These are phyloP conservation scores for Apeltes quadracus DNA, from an alignment of 2,113 vertebrate species.

Conservation along the genomic window DNA sequence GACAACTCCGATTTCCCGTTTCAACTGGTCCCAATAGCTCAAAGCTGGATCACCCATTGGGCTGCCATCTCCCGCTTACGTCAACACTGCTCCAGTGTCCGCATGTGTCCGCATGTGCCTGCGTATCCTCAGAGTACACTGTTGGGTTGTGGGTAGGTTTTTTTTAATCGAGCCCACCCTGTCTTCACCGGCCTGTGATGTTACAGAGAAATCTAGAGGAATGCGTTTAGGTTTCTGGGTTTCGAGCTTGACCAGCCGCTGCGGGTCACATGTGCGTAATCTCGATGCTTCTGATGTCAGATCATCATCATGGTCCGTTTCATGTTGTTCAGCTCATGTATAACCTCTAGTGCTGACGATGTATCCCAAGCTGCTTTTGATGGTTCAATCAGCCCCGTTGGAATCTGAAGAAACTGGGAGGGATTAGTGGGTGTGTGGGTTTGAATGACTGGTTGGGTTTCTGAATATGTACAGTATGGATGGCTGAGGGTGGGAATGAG, in stretches of 20 bases:
- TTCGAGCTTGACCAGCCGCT: slow-evolving; percentile 42
- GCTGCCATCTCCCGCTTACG: slow-evolving; percentile 29
- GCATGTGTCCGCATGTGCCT: slow-evolving; percentile 27
- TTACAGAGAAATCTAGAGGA: slow-evolving; percentile 29
- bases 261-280: slow-evolving; percentile 16
- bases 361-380: slow-evolving; percentile 17
- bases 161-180: slow-evolving; percentile 31
- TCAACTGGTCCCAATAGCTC: neutral
- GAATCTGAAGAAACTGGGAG: slow-evolving; percentile 67
- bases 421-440: slow-evolving; percentile 65
- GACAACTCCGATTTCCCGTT: too few relatives aligned
- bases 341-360: slow-evolving; percentile 13
- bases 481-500: slow-evolving; percentile 50
- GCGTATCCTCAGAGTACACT: slow-evolving; percentile 23
- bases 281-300: slow-evolving; percentile 24
- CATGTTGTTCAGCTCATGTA: slow-evolving; percentile 10
- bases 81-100: neutral
- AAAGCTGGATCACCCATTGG: neutral
- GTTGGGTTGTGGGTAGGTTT: slow-evolving; percentile 25
- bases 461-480: slow-evolving; percentile 59
- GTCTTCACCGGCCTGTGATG: slow-evolving; percentile 7
- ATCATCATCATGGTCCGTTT: slow-evolving; percentile 34
- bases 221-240: slow-evolving; percentile 50
- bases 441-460: slow-evolving; percentile 50
- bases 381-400: slow-evolving; percentile 24